Percentiles rank a stretch among this genome's conserved stretches.
phyloP scores from a whole-genome alignment of 2,113 vertebrate species.

The Oncorhynchus keta region DNA sequence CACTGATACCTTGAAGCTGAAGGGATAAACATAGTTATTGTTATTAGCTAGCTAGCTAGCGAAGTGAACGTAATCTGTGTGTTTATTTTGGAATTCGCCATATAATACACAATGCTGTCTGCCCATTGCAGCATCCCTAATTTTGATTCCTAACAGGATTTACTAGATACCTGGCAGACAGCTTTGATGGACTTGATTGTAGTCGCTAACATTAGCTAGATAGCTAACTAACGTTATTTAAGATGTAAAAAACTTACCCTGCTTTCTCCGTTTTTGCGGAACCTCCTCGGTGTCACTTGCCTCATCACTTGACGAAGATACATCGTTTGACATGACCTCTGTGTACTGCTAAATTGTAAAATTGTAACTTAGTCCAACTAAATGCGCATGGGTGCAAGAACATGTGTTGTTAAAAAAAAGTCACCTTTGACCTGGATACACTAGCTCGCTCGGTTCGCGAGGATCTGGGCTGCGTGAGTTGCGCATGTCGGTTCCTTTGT shows the following conservation, averaged over 20 bases:
- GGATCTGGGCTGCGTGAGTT: too few species aligned
- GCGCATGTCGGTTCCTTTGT: too few species aligned
- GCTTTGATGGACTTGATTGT: background rate
- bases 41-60: background rate
- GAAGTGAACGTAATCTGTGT: background rate
- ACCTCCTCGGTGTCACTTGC: background rate
- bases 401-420: too few species aligned
- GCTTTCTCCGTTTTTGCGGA: conserved; percentile 19
- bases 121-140: background rate
- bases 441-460: too few species aligned
- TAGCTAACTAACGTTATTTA: conserved; percentile 8
- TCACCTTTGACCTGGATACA: too few species aligned
- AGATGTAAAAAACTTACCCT: conserved; percentile 18
- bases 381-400: too few species aligned
- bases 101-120: background rate
- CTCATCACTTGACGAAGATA: background rate
- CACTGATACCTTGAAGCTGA: conserved; percentile 59
- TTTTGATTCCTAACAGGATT: background rate
- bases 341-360: too few species aligned
- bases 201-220: conserved; percentile 30
- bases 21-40: background rate
- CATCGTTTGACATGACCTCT: background rate
- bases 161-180: conserved; percentile 40
- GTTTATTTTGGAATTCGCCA: too few species aligned
- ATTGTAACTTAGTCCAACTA: too few species aligned